phyloP scores from a whole-genome alignment of 2,888 invertebrate species.

The Piscicola geometra region DNA sequence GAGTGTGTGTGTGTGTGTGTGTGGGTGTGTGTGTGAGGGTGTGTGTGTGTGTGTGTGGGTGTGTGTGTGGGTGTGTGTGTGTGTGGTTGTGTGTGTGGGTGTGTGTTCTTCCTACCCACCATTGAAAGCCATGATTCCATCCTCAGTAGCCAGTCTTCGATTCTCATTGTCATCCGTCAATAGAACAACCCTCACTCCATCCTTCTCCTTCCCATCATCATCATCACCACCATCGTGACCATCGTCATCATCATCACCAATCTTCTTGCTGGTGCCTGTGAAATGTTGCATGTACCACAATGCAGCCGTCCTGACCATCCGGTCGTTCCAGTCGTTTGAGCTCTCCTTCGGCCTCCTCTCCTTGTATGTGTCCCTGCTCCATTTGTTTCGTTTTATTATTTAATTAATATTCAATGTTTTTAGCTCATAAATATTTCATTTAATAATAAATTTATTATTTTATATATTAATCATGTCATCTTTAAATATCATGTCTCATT shows the following conservation, averaged over 20 bases:
- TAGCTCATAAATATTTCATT: background rate
- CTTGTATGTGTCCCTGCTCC: slow-evolving; percentile 80
- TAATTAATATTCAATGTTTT: background rate
- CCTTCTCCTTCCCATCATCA: background rate
- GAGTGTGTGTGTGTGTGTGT: no score
- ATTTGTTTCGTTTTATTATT: no score
- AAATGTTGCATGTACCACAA: slow-evolving; percentile 76
- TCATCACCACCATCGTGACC: background rate
- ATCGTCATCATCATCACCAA: background rate
- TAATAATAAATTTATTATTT: no score
- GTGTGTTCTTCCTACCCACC: slow-evolving; percentile 27
- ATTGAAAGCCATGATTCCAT: slow-evolving; percentile 64
- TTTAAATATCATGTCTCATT: no score
- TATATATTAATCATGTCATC: no score
- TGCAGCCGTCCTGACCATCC: slow-evolving; percentile 76
- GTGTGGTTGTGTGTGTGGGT: background rate
- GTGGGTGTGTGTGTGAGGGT: background rate
- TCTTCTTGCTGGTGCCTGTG: no score
- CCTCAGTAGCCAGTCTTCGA: slow-evolving; percentile 66
- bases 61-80: background rate
- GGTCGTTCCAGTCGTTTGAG: slow-evolving; percentile 82
- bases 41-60: slow-evolving; percentile 4
- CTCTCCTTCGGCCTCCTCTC: slow-evolving; percentile 76
- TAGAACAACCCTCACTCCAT: slow-evolving; percentile 65
- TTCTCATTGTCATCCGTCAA: slow-evolving; percentile 80